Conservation (phyloP, 1,140 invertebrate genomes). For the Diorhabda sublineata region DNA sequence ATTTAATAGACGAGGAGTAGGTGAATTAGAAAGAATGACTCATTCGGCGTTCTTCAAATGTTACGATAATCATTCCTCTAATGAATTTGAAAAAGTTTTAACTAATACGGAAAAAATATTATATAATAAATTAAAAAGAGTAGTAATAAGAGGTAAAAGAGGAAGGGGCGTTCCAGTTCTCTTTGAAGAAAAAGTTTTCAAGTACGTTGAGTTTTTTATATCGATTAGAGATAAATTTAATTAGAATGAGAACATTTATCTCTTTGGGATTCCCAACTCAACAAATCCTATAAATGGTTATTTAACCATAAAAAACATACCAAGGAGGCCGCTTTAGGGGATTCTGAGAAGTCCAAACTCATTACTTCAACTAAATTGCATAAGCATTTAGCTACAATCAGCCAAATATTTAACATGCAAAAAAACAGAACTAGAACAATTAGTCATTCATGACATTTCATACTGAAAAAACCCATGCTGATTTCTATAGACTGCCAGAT, state of each 20-base stretch:
- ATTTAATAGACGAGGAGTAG: conserved; percentile 25
- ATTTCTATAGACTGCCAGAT: conserved; percentile 28
- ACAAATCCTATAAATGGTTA: conserved; percentile 34
- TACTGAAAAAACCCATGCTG: conserved; percentile 22
- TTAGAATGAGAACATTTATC: conserved; percentile 34
- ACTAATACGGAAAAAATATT: conserved; percentile 26
- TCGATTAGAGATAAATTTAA: conserved; percentile 25
- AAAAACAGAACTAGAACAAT: conserved; percentile 38
- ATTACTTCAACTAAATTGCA: conserved; percentile 34
- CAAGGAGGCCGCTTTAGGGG: conserved; percentile 24
- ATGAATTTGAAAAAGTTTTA: conserved; percentile 22
- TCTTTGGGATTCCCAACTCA: conserved; percentile 32
- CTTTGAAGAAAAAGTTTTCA: conserved; percentile 25
- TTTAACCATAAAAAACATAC: conserved; percentile 34
- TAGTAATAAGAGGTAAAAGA: conserved; percentile 27
- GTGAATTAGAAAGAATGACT: conserved; percentile 24
- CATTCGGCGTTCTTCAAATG: conserved; percentile 14
- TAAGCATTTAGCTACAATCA: conserved; percentile 42
- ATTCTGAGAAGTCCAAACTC: conserved; percentile 35
- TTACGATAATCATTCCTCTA: conserved; percentile 20
- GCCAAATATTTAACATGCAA: conserved; percentile 40
- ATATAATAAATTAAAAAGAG: conserved; percentile 22
- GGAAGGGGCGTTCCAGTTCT: conserved; percentile 31
- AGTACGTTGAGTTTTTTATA: conserved; percentile 22
- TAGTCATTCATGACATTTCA: conserved; percentile 41